Percentiles rank a stretch among this genome's conserved stretches.
Evolutionary conservation across 2,888 invertebrate genomes (phyloP).

Genomic region (Synergus umbraculus): DNA sequence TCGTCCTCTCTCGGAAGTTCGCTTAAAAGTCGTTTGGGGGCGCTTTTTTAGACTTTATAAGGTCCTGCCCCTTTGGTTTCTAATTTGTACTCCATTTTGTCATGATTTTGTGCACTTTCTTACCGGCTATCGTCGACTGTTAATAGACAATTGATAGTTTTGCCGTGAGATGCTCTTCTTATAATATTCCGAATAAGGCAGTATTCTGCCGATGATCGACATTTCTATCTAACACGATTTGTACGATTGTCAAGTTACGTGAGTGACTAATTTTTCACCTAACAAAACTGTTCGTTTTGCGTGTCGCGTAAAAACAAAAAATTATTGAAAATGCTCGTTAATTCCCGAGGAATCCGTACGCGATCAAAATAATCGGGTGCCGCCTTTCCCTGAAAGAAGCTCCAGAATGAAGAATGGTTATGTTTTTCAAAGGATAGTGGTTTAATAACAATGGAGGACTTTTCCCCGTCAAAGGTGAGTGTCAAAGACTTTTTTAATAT

Average conservation of each 20-base stretch:
- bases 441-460: slow-evolving; percentile 84
- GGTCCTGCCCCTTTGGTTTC: too few species aligned
- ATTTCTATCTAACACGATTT: not conserved
- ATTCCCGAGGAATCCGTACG: not conserved
- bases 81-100: too few species aligned
- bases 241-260: not conserved
- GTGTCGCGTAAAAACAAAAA: not conserved
- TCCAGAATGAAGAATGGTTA: slow-evolving; percentile 67
- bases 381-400: slow-evolving; percentile 20
- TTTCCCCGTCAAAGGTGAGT: slow-evolving; percentile 87
- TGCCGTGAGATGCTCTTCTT: not conserved
- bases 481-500: slow-evolving; percentile 41
- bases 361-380: slow-evolving; percentile 46
- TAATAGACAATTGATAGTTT: not conserved
- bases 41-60: not conserved
- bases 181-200: not conserved
- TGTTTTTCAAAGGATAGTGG: slow-evolving; percentile 70
- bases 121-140: too few species aligned
- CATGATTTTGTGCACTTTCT: too few species aligned
- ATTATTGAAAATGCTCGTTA: not conserved
- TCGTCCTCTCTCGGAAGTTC: not conserved
- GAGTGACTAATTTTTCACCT: slow-evolving; percentile 10
- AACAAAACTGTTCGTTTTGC: not conserved
- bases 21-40: not conserved
- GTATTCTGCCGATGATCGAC: not conserved